Evolutionary conservation across 2,113 vertebrate genomes (phyloP), one percentile per base, ranked within the genome.

Genomic region (Nycticebus coucang): DNA sequence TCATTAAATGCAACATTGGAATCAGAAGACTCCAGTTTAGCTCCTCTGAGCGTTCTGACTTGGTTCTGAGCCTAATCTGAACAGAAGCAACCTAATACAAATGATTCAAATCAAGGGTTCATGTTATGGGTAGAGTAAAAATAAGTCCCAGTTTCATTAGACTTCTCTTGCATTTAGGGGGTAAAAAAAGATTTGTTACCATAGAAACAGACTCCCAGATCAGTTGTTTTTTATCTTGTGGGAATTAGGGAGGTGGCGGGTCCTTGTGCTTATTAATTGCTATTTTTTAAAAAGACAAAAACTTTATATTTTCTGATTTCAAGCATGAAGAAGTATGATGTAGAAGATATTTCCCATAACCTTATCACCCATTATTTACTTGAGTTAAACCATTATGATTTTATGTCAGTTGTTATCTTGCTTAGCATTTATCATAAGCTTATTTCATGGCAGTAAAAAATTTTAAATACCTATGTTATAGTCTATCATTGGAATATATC

Each of bases 141-240:
- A 94, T 94, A 96, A 72, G 66, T 64, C 80, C 85, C 66, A 21
- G 55, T 94, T 96, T 96, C 83, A 91, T 95, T 96, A 90, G 93
- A 80, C 41, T 96, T 95, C 72, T 91, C 88, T 50, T 92, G 55
- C 50, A 78, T 77, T 93, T 88, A 72, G 45, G 53, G 71, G 4
- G 28, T 30, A 66, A 28, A 91, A 84, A 81, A 55, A 87, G 60
- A 81, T 64, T 83, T 95, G 77, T 96, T 93, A 91, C 64, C 79
- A 94, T 93, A 50, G 91, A 62, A 95, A 93, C 96, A 91, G 72
- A 90, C 77, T 91, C 69, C 45, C 59, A 92, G 93, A 87, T 50
- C 62, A 90, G 68, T 96, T 59, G 13, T 85, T 86, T 78, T 92
- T 68, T 85, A 22, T 96, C 82, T 91, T 95, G 37, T 59, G 69